phyloP scores from a whole-genome alignment of 2,888 invertebrate genomes.

The Sepioteuthis lessoniana region DNA sequence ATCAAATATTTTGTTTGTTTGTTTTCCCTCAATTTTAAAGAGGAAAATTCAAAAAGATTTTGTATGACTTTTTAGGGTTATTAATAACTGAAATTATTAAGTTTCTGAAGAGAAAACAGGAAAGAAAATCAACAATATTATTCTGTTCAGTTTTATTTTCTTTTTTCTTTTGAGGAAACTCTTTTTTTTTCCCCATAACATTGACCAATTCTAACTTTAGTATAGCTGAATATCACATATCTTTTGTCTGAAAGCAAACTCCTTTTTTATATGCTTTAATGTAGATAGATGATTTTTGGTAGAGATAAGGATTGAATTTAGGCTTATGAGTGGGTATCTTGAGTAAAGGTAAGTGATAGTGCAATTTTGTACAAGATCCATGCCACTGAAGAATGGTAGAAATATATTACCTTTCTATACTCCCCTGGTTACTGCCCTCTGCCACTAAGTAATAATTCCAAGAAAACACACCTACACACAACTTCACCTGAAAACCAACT shows the following conservation, averaged over 20 bases:
- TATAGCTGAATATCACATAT: not conserved
- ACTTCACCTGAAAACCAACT: not conserved
- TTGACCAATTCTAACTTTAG: too few relatives aligned
- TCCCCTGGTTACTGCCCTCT: not conserved
- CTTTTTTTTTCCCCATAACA: too few relatives aligned
- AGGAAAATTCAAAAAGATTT: too few relatives aligned
- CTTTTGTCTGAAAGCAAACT: not conserved
- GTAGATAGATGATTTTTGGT: not conserved
- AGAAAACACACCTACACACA: not conserved
- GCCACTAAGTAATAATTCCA: not conserved
- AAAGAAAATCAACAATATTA: too few relatives aligned
- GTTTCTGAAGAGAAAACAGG: too few relatives aligned
- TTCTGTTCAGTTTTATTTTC: too few relatives aligned
- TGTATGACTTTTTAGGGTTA: too few relatives aligned
- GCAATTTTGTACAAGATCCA: not conserved
- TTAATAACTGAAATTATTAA: too few relatives aligned
- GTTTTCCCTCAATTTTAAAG: too few relatives aligned
- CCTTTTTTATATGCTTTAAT: not conserved
- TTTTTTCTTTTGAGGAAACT: too few relatives aligned
- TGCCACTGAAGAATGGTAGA: not conserved
- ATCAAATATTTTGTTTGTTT: too few relatives aligned
- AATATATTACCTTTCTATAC: too few relatives aligned
- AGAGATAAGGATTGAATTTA: not conserved
- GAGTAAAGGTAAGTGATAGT: not conserved
- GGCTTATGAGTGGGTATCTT: not conserved